Percentiles rank a stretch among this genome's conserved stretches.
phyloP scores from a whole-genome alignment of 2,113 vertebrate genomes.

The Dipodomys ordii region DNA sequence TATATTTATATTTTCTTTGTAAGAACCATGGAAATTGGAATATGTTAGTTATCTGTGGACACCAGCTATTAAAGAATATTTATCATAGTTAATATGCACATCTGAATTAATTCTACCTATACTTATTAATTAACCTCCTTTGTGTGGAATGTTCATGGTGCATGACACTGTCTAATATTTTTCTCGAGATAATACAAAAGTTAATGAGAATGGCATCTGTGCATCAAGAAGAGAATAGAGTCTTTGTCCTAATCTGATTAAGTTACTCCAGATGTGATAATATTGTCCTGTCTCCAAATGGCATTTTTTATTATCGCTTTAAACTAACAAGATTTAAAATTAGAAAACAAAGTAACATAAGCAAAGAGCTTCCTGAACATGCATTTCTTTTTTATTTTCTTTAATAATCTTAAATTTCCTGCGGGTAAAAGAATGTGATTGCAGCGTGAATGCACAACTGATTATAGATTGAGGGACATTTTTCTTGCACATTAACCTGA shows the following conservation, averaged over 20 bases:
- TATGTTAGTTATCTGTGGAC: slow-evolving; percentile 63
- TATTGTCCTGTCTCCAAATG: slow-evolving; percentile 77
- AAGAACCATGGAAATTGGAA: slow-evolving; percentile 21
- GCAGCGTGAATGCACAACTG: slow-evolving; percentile 48
- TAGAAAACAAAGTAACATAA: slow-evolving; percentile 77
- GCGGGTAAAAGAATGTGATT: background rate
- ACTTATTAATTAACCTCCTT: slow-evolving; percentile 75
- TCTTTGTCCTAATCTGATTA: slow-evolving; percentile 78
- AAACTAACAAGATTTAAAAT: slow-evolving; percentile 79
- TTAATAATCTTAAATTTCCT: slow-evolving; percentile 77
- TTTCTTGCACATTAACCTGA: slow-evolving; percentile 58
- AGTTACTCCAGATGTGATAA: slow-evolving; percentile 82
- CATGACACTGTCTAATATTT: slow-evolving; percentile 76
- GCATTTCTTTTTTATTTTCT: slow-evolving; percentile 74
- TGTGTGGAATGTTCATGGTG: slow-evolving; percentile 70
- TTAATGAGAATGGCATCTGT: slow-evolving; percentile 77
- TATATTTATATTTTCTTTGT: slow-evolving; percentile 61
- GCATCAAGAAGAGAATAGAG: slow-evolving; percentile 65
- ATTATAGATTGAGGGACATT: slow-evolving; percentile 45
- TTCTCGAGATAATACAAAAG: slow-evolving; percentile 74
- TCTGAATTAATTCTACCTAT: slow-evolving; percentile 72
- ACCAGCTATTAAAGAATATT: slow-evolving; percentile 60
- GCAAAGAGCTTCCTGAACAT: slow-evolving; percentile 72
- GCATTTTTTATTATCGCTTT: slow-evolving; percentile 75
- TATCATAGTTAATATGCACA: slow-evolving; percentile 76